Evolutionary conservation across 2,797 vertebrate species (phyloP).

Genomic region (Notamacropus eugenii): DNA sequence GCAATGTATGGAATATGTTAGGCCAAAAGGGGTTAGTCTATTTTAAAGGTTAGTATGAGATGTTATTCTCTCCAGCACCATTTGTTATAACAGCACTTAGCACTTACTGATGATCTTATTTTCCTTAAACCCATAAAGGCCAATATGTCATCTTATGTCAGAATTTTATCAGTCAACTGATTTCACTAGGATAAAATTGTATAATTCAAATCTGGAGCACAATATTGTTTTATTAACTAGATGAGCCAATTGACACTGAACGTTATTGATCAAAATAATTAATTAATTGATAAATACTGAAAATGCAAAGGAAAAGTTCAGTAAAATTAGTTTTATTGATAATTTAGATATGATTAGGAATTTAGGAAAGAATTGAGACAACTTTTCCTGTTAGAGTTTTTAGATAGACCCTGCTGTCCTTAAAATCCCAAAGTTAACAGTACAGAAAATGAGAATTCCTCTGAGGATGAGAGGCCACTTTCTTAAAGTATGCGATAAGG

Average conservation of each 20-base stretch:
- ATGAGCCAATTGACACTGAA: neutral
- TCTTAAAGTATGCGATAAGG: neutral
- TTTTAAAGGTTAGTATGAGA: neutral
- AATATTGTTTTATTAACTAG: neutral
- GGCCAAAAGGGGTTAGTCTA: neutral
- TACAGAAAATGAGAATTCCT: neutral
- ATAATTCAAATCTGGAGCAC: neutral
- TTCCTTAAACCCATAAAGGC: neutral
- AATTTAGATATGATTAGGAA: neutral
- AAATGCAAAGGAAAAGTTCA: neutral
- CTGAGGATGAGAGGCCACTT: too few relatives aligned
- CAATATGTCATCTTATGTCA: neutral
- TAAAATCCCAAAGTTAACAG: neutral
- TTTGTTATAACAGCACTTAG: neutral
- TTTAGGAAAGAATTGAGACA: neutral
- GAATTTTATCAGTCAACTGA: neutral
- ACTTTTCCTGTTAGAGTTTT: neutral
- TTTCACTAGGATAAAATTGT: neutral
- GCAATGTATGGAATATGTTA: neutral
- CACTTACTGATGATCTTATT: neutral
- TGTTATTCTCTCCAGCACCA: neutral
- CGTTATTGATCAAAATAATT: neutral
- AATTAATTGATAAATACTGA: neutral
- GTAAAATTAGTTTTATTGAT: neutral
- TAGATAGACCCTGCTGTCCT: neutral